Evolutionary conservation across 2,113 vertebrate genomes (phyloP).

Genomic region (Bubo bubo): DNA sequence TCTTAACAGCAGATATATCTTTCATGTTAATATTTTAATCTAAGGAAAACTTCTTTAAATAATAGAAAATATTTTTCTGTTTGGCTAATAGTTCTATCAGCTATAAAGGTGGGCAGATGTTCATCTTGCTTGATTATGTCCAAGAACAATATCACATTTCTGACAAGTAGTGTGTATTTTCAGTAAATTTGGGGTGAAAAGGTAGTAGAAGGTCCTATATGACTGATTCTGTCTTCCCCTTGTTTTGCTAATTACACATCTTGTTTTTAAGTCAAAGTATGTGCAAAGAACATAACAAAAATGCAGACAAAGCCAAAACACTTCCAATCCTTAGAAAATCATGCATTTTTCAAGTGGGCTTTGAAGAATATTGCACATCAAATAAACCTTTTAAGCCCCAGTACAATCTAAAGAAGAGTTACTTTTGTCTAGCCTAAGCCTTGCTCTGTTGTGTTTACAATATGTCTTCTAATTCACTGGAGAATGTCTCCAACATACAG

Average conservation of each 20-base stretch:
- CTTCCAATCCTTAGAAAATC: background rate
- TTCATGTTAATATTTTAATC: background rate
- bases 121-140: background rate
- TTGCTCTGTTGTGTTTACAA: background rate
- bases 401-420: background rate
- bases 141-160: background rate
- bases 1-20: background rate
- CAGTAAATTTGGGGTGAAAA: background rate
- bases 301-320: background rate
- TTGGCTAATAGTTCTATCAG: background rate
- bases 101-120: background rate
- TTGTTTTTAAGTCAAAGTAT: background rate
- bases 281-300: background rate
- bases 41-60: background rate
- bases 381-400: background rate
- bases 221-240: background rate
- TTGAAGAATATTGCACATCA: background rate
- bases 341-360: background rate
- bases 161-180: background rate
- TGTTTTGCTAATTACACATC: background rate
- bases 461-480: background rate
- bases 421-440: background rate
- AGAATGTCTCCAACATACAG: background rate
- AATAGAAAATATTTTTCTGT: background rate
- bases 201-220: background rate